Percentiles rank a stretch among this genome's conserved stretches.
phyloP scores from a whole-genome alignment of 2,113 vertebrate species.

The Callospermophilus lateralis region DNA sequence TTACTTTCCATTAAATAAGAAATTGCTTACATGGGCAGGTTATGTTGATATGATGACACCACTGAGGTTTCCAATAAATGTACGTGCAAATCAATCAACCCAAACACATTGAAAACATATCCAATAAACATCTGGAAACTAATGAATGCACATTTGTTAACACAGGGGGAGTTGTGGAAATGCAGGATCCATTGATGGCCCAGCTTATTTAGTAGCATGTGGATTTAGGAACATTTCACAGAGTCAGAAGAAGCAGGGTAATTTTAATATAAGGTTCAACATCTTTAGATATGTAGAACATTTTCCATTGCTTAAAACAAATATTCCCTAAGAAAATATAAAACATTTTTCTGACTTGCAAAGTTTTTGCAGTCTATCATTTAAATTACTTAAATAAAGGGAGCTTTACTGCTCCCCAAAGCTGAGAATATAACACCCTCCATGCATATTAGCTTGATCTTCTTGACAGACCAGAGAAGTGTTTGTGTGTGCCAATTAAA shows the following conservation, averaged over 20 bases:
- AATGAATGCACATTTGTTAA: slow-evolving; percentile 76
- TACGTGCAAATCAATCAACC: slow-evolving; percentile 75
- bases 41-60: slow-evolving; percentile 73
- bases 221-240: slow-evolving; percentile 83
- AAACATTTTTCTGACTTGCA: slow-evolving; percentile 91
- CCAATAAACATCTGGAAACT: slow-evolving; percentile 86
- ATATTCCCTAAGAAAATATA: slow-evolving; percentile 91
- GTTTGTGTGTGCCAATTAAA: slow-evolving; percentile 92
- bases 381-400: slow-evolving; percentile 94
- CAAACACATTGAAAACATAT: slow-evolving; percentile 72
- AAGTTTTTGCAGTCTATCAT: slow-evolving; percentile 93
- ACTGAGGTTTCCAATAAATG: slow-evolving; percentile 69
- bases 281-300: slow-evolving; percentile 90
- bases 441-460: slow-evolving; percentile 92
- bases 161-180: slow-evolving; percentile 80
- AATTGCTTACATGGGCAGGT: slow-evolving; percentile 64
- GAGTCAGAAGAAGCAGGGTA: slow-evolving; percentile 85
- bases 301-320: slow-evolving; percentile 91
- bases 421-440: slow-evolving; percentile 91
- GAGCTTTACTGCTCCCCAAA: slow-evolving; percentile 92
- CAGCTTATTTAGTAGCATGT: slow-evolving; percentile 78
- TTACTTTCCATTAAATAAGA: slow-evolving; percentile 77
- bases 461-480: slow-evolving; percentile 91
- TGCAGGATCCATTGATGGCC: slow-evolving; percentile 80
- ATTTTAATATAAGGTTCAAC: slow-evolving; percentile 89